Percentiles rank a stretch among this genome's conserved stretches.
These are phyloP conservation scores for Scolopax mira DNA, from an alignment of 2,113 vertebrate species.

Conservation along the genomic window DNA sequence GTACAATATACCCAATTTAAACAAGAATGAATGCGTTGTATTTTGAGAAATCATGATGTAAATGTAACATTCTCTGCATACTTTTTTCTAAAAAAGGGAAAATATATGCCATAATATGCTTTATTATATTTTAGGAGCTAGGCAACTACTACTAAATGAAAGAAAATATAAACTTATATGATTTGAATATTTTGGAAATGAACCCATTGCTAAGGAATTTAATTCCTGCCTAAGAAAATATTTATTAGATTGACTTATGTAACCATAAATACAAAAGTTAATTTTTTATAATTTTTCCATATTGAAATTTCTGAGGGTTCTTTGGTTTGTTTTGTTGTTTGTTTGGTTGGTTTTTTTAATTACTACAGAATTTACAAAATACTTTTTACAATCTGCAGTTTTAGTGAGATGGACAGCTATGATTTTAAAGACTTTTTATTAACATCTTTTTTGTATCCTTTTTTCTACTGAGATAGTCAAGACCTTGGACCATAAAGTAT, in stretches of 20 bases:
- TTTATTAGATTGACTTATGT: background rate
- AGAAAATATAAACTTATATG: background rate
- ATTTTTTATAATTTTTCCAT: background rate
- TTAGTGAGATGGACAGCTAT: background rate
- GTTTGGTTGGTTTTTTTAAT: background rate
- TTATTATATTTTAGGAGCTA: background rate
- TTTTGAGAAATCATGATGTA: background rate
- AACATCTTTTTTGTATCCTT: background rate
- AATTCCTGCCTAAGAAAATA: background rate
- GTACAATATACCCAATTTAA: background rate
- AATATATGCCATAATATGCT: background rate
- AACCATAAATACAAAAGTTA: background rate
- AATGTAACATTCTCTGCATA: background rate
- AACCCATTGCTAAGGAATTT: background rate
- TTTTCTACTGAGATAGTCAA: background rate
- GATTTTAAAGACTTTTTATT: background rate
- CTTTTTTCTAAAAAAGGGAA: background rate
- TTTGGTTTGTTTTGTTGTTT: fast-evolving
- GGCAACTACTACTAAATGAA: background rate
- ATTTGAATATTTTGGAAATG: background rate
- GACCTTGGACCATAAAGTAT: background rate
- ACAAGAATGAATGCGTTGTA: background rate
- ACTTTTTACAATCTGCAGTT: background rate
- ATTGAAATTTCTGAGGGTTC: background rate
- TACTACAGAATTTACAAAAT: background rate